Conservation (phyloP, 2,113 vertebrate species). For the Pedionomus torquatus region DNA sequence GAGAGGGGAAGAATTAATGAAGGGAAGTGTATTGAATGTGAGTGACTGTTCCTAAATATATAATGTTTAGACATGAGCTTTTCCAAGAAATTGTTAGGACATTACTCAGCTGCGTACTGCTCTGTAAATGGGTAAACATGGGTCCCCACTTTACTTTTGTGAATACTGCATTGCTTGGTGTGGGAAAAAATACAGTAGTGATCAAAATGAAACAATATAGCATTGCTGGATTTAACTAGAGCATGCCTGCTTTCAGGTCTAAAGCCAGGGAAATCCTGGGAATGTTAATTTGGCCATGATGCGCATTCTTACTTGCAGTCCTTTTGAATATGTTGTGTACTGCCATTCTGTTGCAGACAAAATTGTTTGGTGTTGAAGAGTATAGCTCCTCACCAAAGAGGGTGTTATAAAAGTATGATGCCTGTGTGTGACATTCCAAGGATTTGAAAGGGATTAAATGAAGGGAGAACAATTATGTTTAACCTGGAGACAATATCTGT, state of each 20-base stretch:
- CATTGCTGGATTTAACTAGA: background rate
- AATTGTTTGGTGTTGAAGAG: background rate
- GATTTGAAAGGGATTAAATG: background rate
- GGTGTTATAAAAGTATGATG: no score
- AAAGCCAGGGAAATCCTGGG: background rate
- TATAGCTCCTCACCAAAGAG: background rate
- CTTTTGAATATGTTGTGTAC: background rate
- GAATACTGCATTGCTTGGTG: background rate
- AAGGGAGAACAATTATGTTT: background rate
- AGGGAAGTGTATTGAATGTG: background rate
- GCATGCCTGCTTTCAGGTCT: background rate
- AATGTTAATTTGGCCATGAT: background rate
- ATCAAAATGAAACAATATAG: background rate
- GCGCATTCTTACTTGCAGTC: background rate
- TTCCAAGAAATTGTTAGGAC: background rate
- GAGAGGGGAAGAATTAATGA: background rate
- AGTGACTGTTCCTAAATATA: background rate
- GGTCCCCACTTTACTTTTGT: background rate
- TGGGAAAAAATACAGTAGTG: background rate
- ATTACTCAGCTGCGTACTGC: background rate
- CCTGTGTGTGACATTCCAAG: background rate
- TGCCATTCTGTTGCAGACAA: background rate
- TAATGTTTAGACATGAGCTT: background rate
- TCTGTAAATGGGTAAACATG: background rate
- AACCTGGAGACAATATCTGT: background rate